phyloP scores from a whole-genome alignment of 1,140 invertebrate species.

The Ceratina calcarata region DNA sequence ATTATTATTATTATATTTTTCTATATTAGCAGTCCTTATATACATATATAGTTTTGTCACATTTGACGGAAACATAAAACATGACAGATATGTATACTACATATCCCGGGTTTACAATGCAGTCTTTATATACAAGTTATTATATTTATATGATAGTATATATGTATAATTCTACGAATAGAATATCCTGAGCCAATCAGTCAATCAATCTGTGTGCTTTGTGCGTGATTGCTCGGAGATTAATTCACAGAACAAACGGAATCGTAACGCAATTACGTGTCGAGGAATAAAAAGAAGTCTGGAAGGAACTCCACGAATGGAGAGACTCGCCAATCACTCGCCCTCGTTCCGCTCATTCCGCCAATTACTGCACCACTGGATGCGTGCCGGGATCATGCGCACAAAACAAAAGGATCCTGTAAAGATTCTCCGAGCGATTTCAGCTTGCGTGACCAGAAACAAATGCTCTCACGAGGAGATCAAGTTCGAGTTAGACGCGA shows the following conservation, averaged over 20 bases:
- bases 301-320: slow-evolving; percentile 55
- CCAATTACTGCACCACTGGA: slow-evolving; percentile 69
- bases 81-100: too few relatives aligned
- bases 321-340: slow-evolving; percentile 73
- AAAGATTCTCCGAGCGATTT: slow-evolving; percentile 61
- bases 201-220: too few relatives aligned
- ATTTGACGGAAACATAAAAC: too few relatives aligned
- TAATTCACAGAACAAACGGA: slow-evolving; percentile 20
- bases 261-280: slow-evolving; percentile 14
- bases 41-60: too few relatives aligned
- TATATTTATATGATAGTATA: too few relatives aligned
- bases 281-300: slow-evolving; percentile 18
- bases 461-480: neutral
- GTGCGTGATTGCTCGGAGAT: neutral
- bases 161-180: too few relatives aligned
- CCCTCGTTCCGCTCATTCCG: slow-evolving; percentile 76
- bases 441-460: neutral
- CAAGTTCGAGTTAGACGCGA: too few relatives aligned
- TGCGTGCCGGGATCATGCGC: slow-evolving; percentile 45
- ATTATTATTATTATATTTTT: too few relatives aligned
- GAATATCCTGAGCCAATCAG: too few relatives aligned
- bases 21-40: too few relatives aligned
- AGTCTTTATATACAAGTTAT: too few relatives aligned
- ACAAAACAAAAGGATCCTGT: slow-evolving; percentile 69
- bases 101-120: too few relatives aligned